phyloP scores from a whole-genome alignment of 1,140 invertebrate species.

The Megathymus violae region DNA sequence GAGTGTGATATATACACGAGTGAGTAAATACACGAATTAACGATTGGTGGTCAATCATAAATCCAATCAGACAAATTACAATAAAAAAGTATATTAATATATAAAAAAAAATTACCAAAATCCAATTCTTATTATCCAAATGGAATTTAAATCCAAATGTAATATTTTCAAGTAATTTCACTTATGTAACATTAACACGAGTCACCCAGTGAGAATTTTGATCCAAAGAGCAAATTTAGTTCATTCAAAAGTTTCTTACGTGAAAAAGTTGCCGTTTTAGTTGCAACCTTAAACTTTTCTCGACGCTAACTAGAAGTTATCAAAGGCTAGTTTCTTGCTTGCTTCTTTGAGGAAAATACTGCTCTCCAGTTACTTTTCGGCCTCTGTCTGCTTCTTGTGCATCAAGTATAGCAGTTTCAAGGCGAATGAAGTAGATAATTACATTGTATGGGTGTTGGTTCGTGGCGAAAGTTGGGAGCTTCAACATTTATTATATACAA shows the following conservation, averaged over 20 bases:
- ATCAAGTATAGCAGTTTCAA: conserved; percentile 26
- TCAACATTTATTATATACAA: no score
- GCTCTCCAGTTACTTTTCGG: conserved; percentile 21
- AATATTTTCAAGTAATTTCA: not conserved
- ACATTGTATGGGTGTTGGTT: conserved; percentile 1
- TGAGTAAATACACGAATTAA: no score
- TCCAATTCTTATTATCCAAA: no score
- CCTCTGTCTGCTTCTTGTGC: conserved; percentile 7
- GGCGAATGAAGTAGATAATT: conserved; percentile 6
- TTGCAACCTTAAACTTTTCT: conserved; percentile 33
- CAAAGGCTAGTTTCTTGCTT: conserved; percentile 27
- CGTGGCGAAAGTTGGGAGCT: no score
- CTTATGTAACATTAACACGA: conserved; percentile 1
- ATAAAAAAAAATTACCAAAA: no score
- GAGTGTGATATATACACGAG: no score
- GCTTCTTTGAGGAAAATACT: conserved; percentile 29
- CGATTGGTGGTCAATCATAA: no score
- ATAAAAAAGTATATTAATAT: no score
- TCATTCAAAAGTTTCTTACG: conserved; percentile 32
- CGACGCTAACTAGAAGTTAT: conserved; percentile 35
- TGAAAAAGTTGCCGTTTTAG: conserved; percentile 35
- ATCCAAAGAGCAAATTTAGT: conserved; percentile 22
- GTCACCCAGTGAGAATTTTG: conserved; percentile 18
- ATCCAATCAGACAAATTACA: no score
- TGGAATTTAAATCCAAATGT: no score